Base-by-base conservation (phyloP, 2,113 vertebrate species). In the Nasalis larvatus region DNA sequence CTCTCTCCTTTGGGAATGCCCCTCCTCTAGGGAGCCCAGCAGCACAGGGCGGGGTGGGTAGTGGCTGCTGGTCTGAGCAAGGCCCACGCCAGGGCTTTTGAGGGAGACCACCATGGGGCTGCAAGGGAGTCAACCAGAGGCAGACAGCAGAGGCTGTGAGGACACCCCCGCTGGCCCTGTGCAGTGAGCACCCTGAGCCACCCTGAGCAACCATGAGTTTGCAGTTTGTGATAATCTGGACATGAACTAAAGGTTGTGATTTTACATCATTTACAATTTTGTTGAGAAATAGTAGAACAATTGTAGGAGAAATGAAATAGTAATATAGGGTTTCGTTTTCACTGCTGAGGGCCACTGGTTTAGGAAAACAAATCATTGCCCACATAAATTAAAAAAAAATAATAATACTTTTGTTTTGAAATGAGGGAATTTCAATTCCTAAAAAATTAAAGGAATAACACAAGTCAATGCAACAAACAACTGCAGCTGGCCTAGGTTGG, bases 151-250 rank as follows among this genome's bases (percentile, higher is more conserved):
- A 58, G 37, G 56, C n/a, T n/a, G 6, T n/a, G 1, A 0, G 8
- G 91, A 37, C 68, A 40, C 16, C 40, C 68, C 27, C 12, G 8
- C 0, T 0, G n/a, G 49, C n/a, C 40, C 63, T 4, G n/a, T 3
- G 37, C 49, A 10, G 25, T 0, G 11, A 83, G 25, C 16, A 6
- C 4, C 0, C 0, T 1, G 5, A 80, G 4, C 45, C 37, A 5
- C 4, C 0, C 1, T 6, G 6, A 13, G n/a, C 6, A 11, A 27
- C 8, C 23, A 16, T n/a, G 25, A 17, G 3, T 17, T 6, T 5
- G 13, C 6, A 14, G n/a, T 11, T 23, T 2, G 25, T 14, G 35
- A 25, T 2, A 3, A 3, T 69, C 10, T 20, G 42, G 3, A 2
- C 25, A 0, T 18, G n/a, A 45, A 16, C 37, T n/a, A 2, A 52